phyloP scores from a whole-genome alignment of 2,797 vertebrate genomes.

The Parotocinclus haroldoi region DNA sequence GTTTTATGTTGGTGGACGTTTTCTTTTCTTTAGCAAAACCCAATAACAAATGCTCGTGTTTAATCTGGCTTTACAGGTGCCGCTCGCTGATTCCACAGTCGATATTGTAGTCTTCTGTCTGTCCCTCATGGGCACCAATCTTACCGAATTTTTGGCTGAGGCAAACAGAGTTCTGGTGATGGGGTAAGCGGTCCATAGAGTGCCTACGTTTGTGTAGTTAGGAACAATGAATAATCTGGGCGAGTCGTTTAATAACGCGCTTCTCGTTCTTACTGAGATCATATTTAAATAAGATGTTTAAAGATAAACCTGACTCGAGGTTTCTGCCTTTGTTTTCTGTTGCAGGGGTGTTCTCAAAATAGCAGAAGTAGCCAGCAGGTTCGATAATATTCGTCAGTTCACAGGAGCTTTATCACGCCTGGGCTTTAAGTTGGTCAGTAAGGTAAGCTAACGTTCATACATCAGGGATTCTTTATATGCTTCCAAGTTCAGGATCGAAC shows the following conservation, averaged over 20 bases:
- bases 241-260: too few species aligned
- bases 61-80: slow-evolving; percentile 72
- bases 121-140: slow-evolving; percentile 94
- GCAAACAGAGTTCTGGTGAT: slow-evolving; percentile 85
- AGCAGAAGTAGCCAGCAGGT: slow-evolving; percentile 91
- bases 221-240: background rate
- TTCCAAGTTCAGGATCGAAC: too few species aligned
- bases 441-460: slow-evolving; percentile 68
- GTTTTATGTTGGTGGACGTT: too few species aligned
- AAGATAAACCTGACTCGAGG: too few species aligned
- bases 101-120: slow-evolving; percentile 91
- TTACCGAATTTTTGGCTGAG: slow-evolving; percentile 85
- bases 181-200: slow-evolving; percentile 64
- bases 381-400: slow-evolving; percentile 77
- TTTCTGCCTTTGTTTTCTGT: background rate
- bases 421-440: slow-evolving; percentile 81
- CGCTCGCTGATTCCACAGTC: slow-evolving; percentile 72
- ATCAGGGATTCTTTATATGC: background rate
- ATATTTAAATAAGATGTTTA: too few species aligned
- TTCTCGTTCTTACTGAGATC: too few species aligned
- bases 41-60: too few species aligned
- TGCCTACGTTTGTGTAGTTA: background rate
- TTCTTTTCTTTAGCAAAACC: too few species aligned
- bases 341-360: slow-evolving; percentile 85
- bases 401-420: slow-evolving; percentile 68